Conservation (phyloP, 2,113 vertebrate species). For the Cyanoramphus novaezelandiae region DNA sequence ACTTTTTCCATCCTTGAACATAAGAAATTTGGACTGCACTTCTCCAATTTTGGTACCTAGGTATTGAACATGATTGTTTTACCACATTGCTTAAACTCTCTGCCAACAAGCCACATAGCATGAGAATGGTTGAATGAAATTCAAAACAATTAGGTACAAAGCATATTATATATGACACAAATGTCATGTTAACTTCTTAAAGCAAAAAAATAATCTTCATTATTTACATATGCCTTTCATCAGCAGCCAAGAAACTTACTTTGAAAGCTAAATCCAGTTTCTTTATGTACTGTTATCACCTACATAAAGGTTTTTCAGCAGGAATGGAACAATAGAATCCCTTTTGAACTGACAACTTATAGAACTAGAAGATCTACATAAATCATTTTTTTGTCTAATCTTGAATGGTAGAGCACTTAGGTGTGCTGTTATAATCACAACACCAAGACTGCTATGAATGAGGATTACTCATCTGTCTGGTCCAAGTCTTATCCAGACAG, state of each 20-base stretch:
- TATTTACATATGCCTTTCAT: background rate
- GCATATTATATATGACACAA: background rate
- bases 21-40: slow-evolving; percentile 19
- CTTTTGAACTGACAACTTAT: background rate
- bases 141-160: slow-evolving; percentile 9
- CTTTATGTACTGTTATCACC: background rate
- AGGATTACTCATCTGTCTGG: background rate
- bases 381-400: background rate
- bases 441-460: background rate
- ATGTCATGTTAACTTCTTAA: background rate
- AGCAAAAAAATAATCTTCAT: background rate
- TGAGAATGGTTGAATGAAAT: background rate
- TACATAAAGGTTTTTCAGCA: background rate
- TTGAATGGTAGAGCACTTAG: background rate
- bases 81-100: slow-evolving; percentile 12
- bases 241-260: background rate
- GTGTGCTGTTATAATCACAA: background rate
- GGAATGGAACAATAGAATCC: background rate
- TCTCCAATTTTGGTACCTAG: slow-evolving; percentile 36
- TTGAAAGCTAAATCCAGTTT: background rate
- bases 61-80: slow-evolving; percentile 50
- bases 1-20: slow-evolving; percentile 41
- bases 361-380: background rate
- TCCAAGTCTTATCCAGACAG: background rate
- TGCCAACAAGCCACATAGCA: slow-evolving; percentile 17